A percentile compares a stretch with the other conserved stretches of the same genome.
phyloP scores from a whole-genome alignment of 2,888 invertebrate species.

The Drosophila peninsularis region DNA sequence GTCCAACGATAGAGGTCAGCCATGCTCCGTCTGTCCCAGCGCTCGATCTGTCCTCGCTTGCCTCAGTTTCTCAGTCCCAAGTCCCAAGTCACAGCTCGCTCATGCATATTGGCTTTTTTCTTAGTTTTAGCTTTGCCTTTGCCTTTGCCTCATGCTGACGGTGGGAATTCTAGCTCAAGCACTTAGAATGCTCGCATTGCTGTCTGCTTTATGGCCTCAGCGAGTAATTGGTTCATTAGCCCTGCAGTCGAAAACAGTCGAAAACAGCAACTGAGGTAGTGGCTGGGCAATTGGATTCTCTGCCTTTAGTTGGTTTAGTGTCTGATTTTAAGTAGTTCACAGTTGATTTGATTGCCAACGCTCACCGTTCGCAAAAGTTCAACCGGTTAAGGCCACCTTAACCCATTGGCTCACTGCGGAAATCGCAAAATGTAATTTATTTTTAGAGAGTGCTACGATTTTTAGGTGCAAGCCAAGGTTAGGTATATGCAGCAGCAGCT shows the following conservation, averaged over 20 bases:
- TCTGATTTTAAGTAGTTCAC: conserved; percentile 58
- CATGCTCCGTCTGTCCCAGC: conserved; percentile 60
- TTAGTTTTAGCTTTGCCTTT: background rate
- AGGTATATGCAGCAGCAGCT: background rate
- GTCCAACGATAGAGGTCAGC: conserved; percentile 71
- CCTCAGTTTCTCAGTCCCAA: conserved; percentile 22
- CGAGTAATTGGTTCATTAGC: conserved; percentile 79
- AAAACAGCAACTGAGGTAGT: conserved; percentile 50
- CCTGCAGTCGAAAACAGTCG: conserved; percentile 57
- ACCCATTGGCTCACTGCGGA: conserved; percentile 9
- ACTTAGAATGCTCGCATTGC: conserved; percentile 63
- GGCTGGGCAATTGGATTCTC: conserved; percentile 60
- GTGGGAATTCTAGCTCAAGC: conserved; percentile 69
- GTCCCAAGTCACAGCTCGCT: conserved; percentile 22
- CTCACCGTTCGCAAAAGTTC: conserved; percentile 35
- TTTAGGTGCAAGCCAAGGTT: conserved; percentile 1
- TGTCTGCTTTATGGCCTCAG: conserved; percentile 70
- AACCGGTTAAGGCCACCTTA: conserved; percentile 40
- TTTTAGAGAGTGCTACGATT: background rate
- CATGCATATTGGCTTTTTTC: conserved; percentile 37
- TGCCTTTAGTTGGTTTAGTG: conserved; percentile 41
- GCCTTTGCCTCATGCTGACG: conserved; percentile 42
- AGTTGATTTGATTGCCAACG: conserved; percentile 45
- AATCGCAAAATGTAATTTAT: background rate
- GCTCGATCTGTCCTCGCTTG: background rate